Evolutionary conservation across 2,888 invertebrate species (phyloP).

Genomic region (Argyresthia albistria): DNA sequence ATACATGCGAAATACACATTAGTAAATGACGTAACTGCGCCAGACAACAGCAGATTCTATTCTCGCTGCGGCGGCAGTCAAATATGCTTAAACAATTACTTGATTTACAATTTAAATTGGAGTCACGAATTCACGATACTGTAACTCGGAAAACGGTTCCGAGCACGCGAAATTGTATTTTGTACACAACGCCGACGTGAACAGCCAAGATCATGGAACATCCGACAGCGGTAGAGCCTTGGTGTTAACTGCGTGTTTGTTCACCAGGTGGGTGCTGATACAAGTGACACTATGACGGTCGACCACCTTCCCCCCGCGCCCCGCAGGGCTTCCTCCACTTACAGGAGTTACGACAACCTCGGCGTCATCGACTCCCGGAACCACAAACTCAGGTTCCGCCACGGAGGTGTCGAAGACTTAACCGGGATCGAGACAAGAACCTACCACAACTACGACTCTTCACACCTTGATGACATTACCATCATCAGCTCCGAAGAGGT

Average conservation of each 20-base stretch:
- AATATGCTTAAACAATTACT: conserved; percentile 4
- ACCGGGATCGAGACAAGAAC: conserved; percentile 38
- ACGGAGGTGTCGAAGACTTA: conserved; percentile 56
- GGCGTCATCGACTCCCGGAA: conserved; percentile 43
- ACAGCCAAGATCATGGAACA: conserved; percentile 4
- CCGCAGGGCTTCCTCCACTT: conserved; percentile 52
- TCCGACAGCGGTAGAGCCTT: background rate
- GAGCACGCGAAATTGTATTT: conserved; percentile 36
- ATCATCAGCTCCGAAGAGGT: conserved; percentile 63
- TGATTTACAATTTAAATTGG: conserved; percentile 20
- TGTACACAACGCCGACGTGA: background rate
- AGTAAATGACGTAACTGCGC: background rate
- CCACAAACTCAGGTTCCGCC: conserved; percentile 47
- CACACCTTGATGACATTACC: conserved; percentile 55
- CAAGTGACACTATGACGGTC: conserved; percentile 21
- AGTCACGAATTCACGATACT: conserved; percentile 62
- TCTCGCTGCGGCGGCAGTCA: background rate
- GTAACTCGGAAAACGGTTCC: conserved; percentile 32
- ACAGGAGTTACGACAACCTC: conserved; percentile 63
- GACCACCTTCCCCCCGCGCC: conserved; percentile 58
- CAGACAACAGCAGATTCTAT: background rate
- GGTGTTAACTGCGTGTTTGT: conserved; percentile 29
- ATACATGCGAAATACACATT: too few relatives aligned
- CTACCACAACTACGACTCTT: conserved; percentile 33
- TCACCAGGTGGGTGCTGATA: conserved; percentile 32